These are phyloP conservation scores for Enteromius unitaeniatus DNA, from an alignment of 2,797 vertebrate species.

Conservation along the genomic window DNA sequence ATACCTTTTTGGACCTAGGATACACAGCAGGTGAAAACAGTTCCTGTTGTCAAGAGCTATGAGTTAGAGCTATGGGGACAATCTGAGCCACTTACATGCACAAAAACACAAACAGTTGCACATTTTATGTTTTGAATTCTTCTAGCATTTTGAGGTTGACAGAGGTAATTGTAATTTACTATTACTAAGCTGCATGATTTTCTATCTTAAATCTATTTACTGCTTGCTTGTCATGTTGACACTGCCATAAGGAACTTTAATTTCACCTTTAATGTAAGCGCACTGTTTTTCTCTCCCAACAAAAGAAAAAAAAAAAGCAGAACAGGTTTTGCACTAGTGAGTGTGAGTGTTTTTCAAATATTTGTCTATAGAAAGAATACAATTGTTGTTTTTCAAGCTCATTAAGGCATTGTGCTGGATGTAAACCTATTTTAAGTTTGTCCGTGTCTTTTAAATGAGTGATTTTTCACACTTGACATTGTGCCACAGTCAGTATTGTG, in stretches of 20 bases:
- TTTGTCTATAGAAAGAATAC: conserved; percentile 14
- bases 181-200: background rate
- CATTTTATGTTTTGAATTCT: conserved; percentile 5
- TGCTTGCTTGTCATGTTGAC: background rate
- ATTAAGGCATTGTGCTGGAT: conserved; percentile 1
- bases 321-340: conserved; percentile 12
- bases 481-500: background rate
- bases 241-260: background rate
- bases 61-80: conserved; percentile 8
- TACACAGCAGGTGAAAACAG: conserved; percentile 38
- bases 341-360: background rate
- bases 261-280: background rate
- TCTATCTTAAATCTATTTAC: background rate
- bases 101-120: conserved; percentile 20
- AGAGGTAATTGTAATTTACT: background rate
- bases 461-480: conserved; percentile 1
- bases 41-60: conserved; percentile 27
- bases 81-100: background rate
- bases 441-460: background rate
- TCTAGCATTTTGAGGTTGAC: background rate
- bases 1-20: background rate
- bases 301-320: background rate
- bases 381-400: conserved; percentile 13
- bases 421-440: conserved; percentile 46
- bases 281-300: background rate